A percentile compares a stretch with the other conserved stretches of the same genome.
Evolutionary conservation across 2,888 invertebrate species (phyloP).

Genomic region (Chrysolina oricalcia): DNA sequence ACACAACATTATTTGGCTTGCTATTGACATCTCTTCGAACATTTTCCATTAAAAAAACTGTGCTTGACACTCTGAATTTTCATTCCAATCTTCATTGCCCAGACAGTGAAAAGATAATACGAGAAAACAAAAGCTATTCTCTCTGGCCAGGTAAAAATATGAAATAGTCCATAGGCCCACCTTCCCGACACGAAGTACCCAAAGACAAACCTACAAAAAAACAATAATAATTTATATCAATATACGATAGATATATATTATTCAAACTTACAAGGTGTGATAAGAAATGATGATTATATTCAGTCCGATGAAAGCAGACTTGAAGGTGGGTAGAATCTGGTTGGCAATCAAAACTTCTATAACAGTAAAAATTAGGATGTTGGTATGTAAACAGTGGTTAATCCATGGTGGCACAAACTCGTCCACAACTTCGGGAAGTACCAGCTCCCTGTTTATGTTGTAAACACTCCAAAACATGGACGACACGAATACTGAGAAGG

Average conservation of each 20-base stretch:
- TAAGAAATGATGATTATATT: slow-evolving; percentile 45
- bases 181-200: slow-evolving; percentile 48
- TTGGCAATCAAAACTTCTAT: slow-evolving; percentile 51
- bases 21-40: neutral
- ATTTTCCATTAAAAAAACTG: neutral
- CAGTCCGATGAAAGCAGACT: slow-evolving; percentile 50
- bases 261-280: slow-evolving; percentile 49
- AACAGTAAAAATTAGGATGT: slow-evolving; percentile 48
- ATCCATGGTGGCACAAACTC: slow-evolving; percentile 52
- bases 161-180: slow-evolving; percentile 52
- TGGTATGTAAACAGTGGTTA: slow-evolving; percentile 54
- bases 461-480: slow-evolving; percentile 55
- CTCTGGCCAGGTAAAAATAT: slow-evolving; percentile 53
- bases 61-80: slow-evolving; percentile 48
- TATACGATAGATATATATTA: neutral
- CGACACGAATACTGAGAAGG: slow-evolving; percentile 51
- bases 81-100: slow-evolving; percentile 50
- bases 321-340: slow-evolving; percentile 51
- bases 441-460: slow-evolving; percentile 54
- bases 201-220: slow-evolving; percentile 47
- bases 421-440: slow-evolving; percentile 52
- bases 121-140: slow-evolving; percentile 45
- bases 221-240: neutral
- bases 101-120: slow-evolving; percentile 43
- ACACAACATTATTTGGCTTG: too few relatives aligned